These are phyloP conservation scores for Bursaphelenchus mucronatus DNA, from an alignment of 1,140 invertebrate species.

Conservation along the genomic window DNA sequence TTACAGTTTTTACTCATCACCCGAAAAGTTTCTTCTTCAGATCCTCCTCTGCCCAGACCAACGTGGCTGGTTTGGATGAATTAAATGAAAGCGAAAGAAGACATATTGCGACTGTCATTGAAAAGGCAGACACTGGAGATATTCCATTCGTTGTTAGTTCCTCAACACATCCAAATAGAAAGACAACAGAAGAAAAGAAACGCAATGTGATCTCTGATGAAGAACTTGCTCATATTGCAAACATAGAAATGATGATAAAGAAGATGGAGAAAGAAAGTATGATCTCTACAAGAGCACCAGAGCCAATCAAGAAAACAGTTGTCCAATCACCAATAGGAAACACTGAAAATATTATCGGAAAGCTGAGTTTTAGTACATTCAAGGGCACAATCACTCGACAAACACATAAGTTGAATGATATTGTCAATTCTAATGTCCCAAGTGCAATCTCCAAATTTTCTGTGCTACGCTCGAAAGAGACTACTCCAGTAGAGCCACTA, in stretches of 20 bases:
- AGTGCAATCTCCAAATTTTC: no score
- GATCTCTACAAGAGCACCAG: neutral
- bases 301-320: no score
- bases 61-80: slow-evolving; percentile 20
- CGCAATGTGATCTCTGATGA: slow-evolving; percentile 16
- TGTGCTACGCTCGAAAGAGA: no score
- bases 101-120: slow-evolving; percentile 34
- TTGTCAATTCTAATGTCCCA: neutral
- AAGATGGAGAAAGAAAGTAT: slow-evolving; percentile 14
- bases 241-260: slow-evolving; percentile 18
- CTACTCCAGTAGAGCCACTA: no score
- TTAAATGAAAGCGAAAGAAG: slow-evolving; percentile 26
- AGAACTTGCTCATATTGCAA: slow-evolving; percentile 30
- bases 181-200: neutral
- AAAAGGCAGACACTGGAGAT: slow-evolving; percentile 27
- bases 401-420: neutral
- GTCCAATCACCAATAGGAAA: no score
- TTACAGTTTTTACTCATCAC: no score
- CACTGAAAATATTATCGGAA: neutral
- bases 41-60: slow-evolving; percentile 30
- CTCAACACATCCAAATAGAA: slow-evolving; percentile 1
- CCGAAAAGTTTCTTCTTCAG: slow-evolving; percentile 15
- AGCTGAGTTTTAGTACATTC: neutral
- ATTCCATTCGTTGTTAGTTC: slow-evolving; percentile 23
- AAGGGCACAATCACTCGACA: neutral